Evolutionary conservation across 2,797 vertebrate genomes (phyloP), one percentile per base, ranked within the genome.

Genomic region (Ptychadena robeensis): DNA sequence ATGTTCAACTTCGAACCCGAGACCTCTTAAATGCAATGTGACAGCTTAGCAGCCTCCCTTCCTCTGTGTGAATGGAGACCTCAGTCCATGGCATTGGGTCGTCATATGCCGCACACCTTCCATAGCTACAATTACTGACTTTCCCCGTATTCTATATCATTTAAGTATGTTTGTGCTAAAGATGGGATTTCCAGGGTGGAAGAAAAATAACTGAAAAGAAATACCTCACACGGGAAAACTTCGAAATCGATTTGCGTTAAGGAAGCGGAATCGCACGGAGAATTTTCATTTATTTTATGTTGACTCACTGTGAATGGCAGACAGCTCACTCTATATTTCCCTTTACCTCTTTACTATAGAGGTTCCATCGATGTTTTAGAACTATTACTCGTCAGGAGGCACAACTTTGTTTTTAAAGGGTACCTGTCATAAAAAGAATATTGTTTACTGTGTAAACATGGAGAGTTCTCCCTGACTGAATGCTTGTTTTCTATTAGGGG

Each of bases 11-110:
- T 87, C 84, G 85, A 89, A 87, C 88, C 86, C 78, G 11, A 87
- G 87, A 86, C 87, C 88, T 90, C 82, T 85, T 81, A 79, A 85
- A 88, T 64, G 74, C 81, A 83, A 73, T 32, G 74, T 88, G 90
- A 87, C 89, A 89, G 87, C 86, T 82, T 88, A 89, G 88, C 88
- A 76, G 85, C 80, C 81, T 88, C 85, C 80, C 85, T 65, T 85
- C 87, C 88, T 86, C 53, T 9, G 68, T 61, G 65, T 73, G 64
- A 68, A 85, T 66, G 65, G 81, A 44, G 37, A 70, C 6, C 75
- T 84, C 82, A 87, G 84, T 44, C 78, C 72, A 78, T 72, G 87
- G 80, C 85, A 86, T 73, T 28, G 0, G 87, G 85, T 68, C 87
- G 85, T 71, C 78, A 64, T 76, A 57, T 81, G 87, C 83, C 85